These are phyloP conservation scores for Neodiprion pinetum DNA, from an alignment of 1,140 invertebrate genomes.

Conservation along the genomic window DNA sequence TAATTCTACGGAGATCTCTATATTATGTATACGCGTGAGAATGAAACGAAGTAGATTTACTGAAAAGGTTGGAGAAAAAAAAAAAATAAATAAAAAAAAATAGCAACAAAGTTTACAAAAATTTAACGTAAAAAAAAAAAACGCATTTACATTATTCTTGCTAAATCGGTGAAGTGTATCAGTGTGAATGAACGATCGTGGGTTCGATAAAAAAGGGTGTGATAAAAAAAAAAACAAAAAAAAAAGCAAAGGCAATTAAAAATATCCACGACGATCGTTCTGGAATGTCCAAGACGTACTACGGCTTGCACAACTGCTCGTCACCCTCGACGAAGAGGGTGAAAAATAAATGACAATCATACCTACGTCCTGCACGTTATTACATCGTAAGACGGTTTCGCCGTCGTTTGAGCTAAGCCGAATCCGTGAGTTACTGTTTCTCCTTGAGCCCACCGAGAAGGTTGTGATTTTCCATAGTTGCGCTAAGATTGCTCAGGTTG, in stretches of 20 bases:
- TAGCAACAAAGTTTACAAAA: slow-evolving; percentile 21
- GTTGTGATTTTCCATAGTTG: slow-evolving; percentile 56
- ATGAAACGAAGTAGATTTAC: background rate
- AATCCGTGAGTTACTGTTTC: slow-evolving; percentile 46
- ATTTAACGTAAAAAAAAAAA: slow-evolving; percentile 24
- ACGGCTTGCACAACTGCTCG: too few relatives aligned
- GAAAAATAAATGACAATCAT: too few relatives aligned
- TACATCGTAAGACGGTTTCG: too few relatives aligned
- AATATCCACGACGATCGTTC: background rate
- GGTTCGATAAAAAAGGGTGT: background rate
- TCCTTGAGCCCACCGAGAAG: slow-evolving; percentile 57
- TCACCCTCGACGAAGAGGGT: too few relatives aligned
- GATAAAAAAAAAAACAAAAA: background rate
- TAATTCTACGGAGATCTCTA: background rate
- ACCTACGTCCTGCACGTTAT: too few relatives aligned
- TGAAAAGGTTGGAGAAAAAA: background rate
- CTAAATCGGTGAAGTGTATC: background rate
- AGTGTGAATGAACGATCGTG: background rate
- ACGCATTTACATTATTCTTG: background rate
- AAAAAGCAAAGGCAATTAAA: background rate
- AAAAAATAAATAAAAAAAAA: slow-evolving; percentile 11
- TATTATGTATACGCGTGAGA: background rate
- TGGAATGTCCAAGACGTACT: too few relatives aligned
- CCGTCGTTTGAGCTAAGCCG: background rate
- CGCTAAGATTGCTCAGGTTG: slow-evolving; percentile 54